Conservation (phyloP, 2,888 invertebrate genomes). For the Drosophila hamatofila region DNA sequence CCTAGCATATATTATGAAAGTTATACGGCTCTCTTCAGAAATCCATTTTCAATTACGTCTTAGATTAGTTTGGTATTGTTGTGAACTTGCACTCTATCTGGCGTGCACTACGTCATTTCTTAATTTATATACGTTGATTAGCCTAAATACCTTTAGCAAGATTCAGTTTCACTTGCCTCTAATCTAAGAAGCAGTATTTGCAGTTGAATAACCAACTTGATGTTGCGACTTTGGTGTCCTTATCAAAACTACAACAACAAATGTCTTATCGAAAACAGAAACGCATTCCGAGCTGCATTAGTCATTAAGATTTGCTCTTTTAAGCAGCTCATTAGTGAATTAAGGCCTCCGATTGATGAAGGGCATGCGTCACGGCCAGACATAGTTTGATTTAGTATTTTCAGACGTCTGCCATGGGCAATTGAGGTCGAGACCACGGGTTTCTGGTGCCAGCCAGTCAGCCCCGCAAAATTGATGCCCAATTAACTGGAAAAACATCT, state of each 20-base stretch:
- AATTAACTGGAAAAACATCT: constrained; percentile 66
- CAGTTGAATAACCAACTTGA: constrained; percentile 26
- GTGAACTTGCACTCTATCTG: background rate
- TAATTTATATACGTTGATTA: constrained; percentile 36
- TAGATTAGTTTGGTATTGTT: background rate
- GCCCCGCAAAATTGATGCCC: constrained; percentile 53
- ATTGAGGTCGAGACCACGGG: constrained; percentile 31
- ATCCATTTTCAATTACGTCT: constrained; percentile 5
- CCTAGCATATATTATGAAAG: background rate
- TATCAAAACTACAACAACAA: constrained; percentile 37
- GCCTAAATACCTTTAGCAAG: background rate
- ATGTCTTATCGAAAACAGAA: constrained; percentile 38
- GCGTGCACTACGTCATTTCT: constrained; percentile 41
- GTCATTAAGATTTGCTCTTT: constrained; percentile 36
- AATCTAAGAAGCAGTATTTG: constrained; percentile 43
- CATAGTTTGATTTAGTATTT: constrained; percentile 29
- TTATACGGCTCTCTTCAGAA: background rate
- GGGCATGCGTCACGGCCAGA: constrained; percentile 44
- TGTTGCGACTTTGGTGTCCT: constrained; percentile 1
- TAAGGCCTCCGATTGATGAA: constrained; percentile 1
- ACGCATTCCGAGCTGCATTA: constrained; percentile 50
- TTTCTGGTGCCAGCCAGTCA: constrained; percentile 39
- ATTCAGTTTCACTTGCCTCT: constrained; percentile 19
- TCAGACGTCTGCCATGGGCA: constrained; percentile 29
- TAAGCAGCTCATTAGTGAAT: constrained; percentile 15